Evolutionary conservation across 2,113 vertebrate genomes (phyloP).

Genomic region (Carlito syrichta): DNA sequence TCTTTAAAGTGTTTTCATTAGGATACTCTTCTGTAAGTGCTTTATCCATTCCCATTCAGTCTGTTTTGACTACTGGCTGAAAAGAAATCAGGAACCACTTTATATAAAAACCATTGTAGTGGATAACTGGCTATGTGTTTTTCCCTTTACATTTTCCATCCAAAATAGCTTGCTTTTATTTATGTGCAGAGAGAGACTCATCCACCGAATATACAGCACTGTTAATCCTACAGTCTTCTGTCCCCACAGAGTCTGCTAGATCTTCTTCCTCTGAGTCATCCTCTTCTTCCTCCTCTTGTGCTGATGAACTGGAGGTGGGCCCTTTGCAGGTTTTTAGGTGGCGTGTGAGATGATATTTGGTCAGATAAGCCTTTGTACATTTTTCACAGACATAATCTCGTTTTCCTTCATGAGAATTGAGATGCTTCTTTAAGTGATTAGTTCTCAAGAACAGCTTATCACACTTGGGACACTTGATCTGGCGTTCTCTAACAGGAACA

Average conservation of each 20-base stretch:
- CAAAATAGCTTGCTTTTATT: slow-evolving; percentile 56
- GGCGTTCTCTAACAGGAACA: slow-evolving; percentile 87
- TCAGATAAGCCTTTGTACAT: slow-evolving; percentile 97
- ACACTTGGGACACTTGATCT: slow-evolving; percentile 97
- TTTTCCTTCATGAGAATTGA: slow-evolving; percentile 97
- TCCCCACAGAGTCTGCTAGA: slow-evolving; percentile 75
- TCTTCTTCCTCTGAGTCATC: slow-evolving; percentile 90
- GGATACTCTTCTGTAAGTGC: not conserved
- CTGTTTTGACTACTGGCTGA: slow-evolving; percentile 38
- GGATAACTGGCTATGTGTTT: not conserved
- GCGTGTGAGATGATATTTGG: slow-evolving; percentile 97
- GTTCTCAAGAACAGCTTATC: slow-evolving; percentile 96
- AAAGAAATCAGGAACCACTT: slow-evolving; percentile 26
- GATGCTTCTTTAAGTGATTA: slow-evolving; percentile 97
- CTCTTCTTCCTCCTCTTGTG: slow-evolving; percentile 87
- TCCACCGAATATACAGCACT: slow-evolving; percentile 73
- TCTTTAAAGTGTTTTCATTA: slow-evolving; percentile 6
- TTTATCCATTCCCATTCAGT: not conserved
- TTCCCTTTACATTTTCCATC: slow-evolving; percentile 20
- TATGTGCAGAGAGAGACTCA: slow-evolving; percentile 76
- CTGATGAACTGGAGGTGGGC: slow-evolving; percentile 84
- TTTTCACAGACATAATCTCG: slow-evolving; percentile 98
- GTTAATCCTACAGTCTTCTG: slow-evolving; percentile 79
- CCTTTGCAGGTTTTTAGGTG: slow-evolving; percentile 99
- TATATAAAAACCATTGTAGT: slow-evolving; percentile 21